Conservation (phyloP, 2,888 invertebrate species). For the Pecten maximus region DNA sequence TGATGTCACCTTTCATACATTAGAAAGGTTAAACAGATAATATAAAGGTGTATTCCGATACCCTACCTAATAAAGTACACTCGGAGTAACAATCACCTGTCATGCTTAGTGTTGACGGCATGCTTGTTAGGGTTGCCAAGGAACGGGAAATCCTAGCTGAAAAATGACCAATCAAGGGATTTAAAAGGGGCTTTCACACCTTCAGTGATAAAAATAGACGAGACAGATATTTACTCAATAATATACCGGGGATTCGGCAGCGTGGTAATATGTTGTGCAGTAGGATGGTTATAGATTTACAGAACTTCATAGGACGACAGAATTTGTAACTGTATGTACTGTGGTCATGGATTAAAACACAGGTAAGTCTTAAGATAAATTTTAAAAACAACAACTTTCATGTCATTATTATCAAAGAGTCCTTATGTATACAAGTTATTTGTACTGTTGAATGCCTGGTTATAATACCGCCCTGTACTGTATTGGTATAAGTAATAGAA, state of each 20-base stretch:
- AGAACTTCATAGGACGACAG: neutral
- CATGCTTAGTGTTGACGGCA: neutral
- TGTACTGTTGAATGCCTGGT: neutral
- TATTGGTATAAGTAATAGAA: neutral
- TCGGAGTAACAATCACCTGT: neutral
- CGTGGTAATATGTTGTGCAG: neutral
- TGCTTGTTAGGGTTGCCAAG: constrained; percentile 14
- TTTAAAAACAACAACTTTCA: neutral
- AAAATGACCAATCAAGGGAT: constrained; percentile 33
- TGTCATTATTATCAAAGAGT: neutral
- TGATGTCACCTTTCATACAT: neutral
- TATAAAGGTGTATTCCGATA: neutral
- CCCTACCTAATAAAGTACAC: neutral
- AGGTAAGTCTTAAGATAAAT: neutral
- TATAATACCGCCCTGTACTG: neutral
- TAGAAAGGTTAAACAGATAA: neutral
- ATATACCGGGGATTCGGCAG: neutral
- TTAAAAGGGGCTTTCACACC: constrained; percentile 33
- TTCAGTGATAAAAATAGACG: constrained; percentile 28
- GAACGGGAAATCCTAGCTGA: constrained; percentile 33
- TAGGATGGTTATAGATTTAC: neutral
- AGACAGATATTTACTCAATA: constrained; percentile 33
- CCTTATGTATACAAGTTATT: neutral
- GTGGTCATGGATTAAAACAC: neutral
- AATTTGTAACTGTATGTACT: neutral